These are phyloP conservation scores for Drosophila equinoxialis DNA, from an alignment of 1,140 invertebrate species.

Conservation along the genomic window DNA sequence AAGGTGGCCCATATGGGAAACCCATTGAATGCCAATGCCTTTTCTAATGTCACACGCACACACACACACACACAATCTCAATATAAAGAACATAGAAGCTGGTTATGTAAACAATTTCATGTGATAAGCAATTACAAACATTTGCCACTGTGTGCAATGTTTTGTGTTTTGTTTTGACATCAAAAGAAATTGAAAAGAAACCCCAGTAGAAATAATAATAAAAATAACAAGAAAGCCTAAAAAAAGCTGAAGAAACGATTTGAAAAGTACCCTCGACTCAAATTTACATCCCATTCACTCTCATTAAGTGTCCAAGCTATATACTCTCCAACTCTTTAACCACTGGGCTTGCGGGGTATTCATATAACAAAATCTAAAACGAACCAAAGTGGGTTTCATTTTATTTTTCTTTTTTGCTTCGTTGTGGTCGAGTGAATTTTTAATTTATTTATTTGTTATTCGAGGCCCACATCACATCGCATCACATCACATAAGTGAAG, in stretches of 20 bases:
- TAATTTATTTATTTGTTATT: slow-evolving; percentile 65
- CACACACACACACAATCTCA: background rate
- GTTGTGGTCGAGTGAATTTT: slow-evolving; percentile 70
- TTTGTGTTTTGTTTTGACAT: slow-evolving; percentile 61
- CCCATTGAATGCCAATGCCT: slow-evolving; percentile 30
- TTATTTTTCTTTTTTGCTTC: slow-evolving; percentile 35
- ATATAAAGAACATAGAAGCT: background rate
- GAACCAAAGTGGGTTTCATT: slow-evolving; percentile 55
- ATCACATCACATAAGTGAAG: slow-evolving; percentile 17
- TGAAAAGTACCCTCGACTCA: too few relatives aligned
- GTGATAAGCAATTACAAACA: slow-evolving; percentile 72
- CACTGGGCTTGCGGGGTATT: background rate
- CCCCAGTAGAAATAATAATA: slow-evolving; percentile 45
- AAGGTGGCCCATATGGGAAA: slow-evolving; percentile 31
- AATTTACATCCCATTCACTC: too few relatives aligned
- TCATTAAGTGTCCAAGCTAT: background rate
- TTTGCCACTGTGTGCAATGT: slow-evolving; percentile 48
- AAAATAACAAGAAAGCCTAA: background rate
- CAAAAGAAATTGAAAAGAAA: slow-evolving; percentile 70
- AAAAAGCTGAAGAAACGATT: too few relatives aligned
- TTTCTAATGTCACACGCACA: slow-evolving; percentile 19
- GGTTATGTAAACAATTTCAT: slow-evolving; percentile 45
- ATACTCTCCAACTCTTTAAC: background rate
- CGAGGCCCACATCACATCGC: slow-evolving; percentile 9
- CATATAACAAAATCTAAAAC: slow-evolving; percentile 4